phyloP scores from a whole-genome alignment of 2,888 invertebrate genomes.

The Acanthococcus lagerstroemiae region DNA sequence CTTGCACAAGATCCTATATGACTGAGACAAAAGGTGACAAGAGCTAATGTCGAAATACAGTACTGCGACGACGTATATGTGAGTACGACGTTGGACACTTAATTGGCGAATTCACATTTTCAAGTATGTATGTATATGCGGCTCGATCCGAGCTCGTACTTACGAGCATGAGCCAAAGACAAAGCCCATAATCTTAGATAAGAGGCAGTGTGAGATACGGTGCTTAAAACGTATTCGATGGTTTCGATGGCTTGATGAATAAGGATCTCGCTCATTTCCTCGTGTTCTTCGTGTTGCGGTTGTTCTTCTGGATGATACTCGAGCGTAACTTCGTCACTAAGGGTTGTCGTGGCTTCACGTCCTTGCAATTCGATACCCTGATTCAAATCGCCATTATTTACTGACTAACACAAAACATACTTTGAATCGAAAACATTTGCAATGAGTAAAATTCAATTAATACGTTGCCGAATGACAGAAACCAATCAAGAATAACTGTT shows the following conservation, averaged over 20 bases:
- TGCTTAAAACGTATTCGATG: conserved; percentile 91
- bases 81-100: neutral
- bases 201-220: conserved; percentile 93
- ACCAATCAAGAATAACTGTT: neutral
- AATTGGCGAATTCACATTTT: neutral
- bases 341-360: conserved; percentile 7
- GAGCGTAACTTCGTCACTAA: conserved; percentile 11
- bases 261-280: conserved; percentile 74
- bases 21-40: too few species aligned
- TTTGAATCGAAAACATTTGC: conserved; percentile 1
- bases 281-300: conserved; percentile 43
- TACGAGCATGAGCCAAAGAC: conserved; percentile 89
- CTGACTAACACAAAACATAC: conserved; percentile 32
- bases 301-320: conserved; percentile 14
- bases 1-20: too few species aligned
- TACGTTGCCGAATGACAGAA: too few species aligned
- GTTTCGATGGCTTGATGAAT: conserved; percentile 94
- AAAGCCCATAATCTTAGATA: conserved; percentile 94
- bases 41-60: too few species aligned
- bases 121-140: too few species aligned
- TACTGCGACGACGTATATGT: too few species aligned
- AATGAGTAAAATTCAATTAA: too few species aligned
- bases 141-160: too few species aligned
- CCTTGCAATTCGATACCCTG: conserved; percentile 35
- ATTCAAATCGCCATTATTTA: conserved; percentile 34